Evolutionary conservation across 2,888 invertebrate species (phyloP).

Genomic region (Embidobia sp.): DNA sequence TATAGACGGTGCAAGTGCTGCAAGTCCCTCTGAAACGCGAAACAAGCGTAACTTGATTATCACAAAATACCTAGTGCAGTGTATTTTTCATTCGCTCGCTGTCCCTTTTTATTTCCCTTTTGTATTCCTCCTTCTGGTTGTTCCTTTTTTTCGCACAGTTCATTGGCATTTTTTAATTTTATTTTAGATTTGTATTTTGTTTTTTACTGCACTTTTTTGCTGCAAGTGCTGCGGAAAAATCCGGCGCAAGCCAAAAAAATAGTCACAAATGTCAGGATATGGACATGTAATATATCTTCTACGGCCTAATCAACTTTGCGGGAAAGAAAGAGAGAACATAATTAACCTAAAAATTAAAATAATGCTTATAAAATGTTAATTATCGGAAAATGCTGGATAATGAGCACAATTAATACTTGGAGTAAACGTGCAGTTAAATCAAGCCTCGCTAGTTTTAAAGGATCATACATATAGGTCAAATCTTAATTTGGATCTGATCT

Average conservation of each 20-base stretch:
- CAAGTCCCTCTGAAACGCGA: constrained; percentile 26
- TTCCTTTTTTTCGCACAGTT: constrained; percentile 5
- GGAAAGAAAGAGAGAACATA: too few relatives aligned
- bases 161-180: too few relatives aligned
- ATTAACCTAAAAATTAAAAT: too few relatives aligned
- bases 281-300: too few relatives aligned
- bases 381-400: neutral
- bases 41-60: constrained; percentile 41
- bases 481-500: constrained; percentile 26
- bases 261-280: too few relatives aligned
- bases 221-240: too few relatives aligned
- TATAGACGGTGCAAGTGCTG: too few relatives aligned
- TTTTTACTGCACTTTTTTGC: too few relatives aligned
- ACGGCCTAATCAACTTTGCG: too few relatives aligned
- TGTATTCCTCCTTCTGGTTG: neutral
- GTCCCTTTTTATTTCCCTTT: constrained; percentile 10
- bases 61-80: constrained; percentile 28
- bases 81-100: constrained; percentile 16
- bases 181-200: too few relatives aligned
- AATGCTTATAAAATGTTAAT: neutral
- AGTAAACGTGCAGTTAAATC: neutral
- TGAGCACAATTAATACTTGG: constrained; percentile 4
- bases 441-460: constrained; percentile 7
- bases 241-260: too few relatives aligned
- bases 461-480: constrained; percentile 5